Conservation (phyloP, 2,888 invertebrate species). For the Noctua janthina region DNA sequence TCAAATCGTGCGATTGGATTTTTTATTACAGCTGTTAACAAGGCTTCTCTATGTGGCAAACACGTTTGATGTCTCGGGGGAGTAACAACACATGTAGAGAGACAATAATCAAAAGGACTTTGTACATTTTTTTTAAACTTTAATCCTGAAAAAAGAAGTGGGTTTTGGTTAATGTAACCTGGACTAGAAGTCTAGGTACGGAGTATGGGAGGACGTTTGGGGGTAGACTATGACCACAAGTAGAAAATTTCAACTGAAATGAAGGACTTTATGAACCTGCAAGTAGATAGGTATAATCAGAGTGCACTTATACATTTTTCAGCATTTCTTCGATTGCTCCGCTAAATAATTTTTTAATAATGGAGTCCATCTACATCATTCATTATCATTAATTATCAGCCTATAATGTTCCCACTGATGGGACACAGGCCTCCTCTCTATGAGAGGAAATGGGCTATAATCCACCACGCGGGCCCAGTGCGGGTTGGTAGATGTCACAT, state of each 20-base stretch:
- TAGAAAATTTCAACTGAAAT: not conserved
- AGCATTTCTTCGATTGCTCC: not conserved
- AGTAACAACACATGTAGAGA: not conserved
- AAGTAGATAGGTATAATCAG: not conserved
- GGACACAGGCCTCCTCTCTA: no score
- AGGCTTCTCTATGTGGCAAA: slow-evolving; percentile 5
- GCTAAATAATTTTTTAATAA: not conserved
- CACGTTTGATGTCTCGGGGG: not conserved
- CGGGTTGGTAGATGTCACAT: no score
- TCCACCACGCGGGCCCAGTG: no score
- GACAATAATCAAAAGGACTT: not conserved
- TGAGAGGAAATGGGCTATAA: no score
- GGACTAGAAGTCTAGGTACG: not conserved
- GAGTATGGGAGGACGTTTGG: not conserved
- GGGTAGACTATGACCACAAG: not conserved
- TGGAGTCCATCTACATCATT: no score
- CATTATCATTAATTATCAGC: no score
- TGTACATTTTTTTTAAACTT: not conserved
- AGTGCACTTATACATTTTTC: not conserved
- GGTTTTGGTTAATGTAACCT: not conserved
- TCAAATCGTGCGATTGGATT: slow-evolving; percentile 43
- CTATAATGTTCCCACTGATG: no score
- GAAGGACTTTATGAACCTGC: not conserved
- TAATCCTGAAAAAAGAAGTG: not conserved
- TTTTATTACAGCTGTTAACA: slow-evolving; percentile 44